Conservation (phyloP, 2,113 vertebrate genomes). For the Chinchilla lanigera region DNA sequence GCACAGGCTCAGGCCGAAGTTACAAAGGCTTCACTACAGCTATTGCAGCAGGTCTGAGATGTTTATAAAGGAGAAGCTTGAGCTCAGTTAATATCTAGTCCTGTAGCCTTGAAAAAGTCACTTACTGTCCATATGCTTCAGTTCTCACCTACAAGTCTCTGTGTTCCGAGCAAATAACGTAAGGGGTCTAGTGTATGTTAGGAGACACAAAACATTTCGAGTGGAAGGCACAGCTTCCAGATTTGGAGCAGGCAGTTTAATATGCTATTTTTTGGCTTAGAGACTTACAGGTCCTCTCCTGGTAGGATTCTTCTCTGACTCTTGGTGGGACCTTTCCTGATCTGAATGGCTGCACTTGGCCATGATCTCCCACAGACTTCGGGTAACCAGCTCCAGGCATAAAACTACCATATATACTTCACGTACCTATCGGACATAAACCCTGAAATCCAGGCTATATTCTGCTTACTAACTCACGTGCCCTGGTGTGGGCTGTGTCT, state of each 20-base stretch:
- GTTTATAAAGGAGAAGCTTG: neutral
- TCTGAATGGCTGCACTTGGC: neutral
- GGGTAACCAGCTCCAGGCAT: neutral
- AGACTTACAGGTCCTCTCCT: neutral
- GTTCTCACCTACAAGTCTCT: neutral
- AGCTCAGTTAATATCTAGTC: neutral
- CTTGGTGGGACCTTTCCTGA: neutral
- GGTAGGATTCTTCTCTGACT: neutral
- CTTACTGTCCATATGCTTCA: neutral
- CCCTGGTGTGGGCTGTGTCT: neutral
- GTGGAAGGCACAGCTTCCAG: neutral
- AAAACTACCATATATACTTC: too few relatives aligned
- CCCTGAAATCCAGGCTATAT: neutral
- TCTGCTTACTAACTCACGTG: neutral
- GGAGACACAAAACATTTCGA: neutral
- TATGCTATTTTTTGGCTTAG: too few relatives aligned
- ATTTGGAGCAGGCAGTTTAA: neutral
- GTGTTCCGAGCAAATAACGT: accelerated
- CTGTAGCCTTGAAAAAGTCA: neutral
- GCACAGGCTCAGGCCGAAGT: neutral
- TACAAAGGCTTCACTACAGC: neutral
- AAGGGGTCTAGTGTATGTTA: neutral
- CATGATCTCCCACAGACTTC: neutral
- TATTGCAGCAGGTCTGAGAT: neutral
- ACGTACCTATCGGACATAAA: neutral